Conservation (phyloP, 2,888 invertebrate genomes). For the Ceratothoa steindachneri region DNA sequence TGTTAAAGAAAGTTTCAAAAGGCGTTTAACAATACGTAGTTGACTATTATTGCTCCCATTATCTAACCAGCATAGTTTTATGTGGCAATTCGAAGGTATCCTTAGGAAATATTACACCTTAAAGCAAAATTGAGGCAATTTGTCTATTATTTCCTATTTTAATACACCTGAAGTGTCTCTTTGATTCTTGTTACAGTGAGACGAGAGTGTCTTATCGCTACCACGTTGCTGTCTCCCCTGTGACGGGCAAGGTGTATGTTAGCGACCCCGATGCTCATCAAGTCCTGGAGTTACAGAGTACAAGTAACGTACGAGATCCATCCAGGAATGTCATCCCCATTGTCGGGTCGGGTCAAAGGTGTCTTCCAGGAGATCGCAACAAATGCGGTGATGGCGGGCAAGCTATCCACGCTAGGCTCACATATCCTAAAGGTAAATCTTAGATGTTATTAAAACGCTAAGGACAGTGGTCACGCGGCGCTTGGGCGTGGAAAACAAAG, state of each 20-base stretch:
- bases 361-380: constrained; percentile 84
- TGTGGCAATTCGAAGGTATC: no score
- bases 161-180: no score
- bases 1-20: no score
- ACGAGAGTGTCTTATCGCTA: constrained; percentile 92
- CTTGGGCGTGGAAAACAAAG: no score
- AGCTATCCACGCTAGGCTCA: constrained; percentile 82
- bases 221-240: constrained; percentile 90
- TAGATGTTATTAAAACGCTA: background rate
- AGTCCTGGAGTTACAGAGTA: constrained; percentile 78
- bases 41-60: no score
- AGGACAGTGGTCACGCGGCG: no score
- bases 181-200: constrained; percentile 74
- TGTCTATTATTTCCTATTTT: no score
- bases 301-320: constrained; percentile 52
- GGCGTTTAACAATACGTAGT: no score
- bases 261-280: constrained; percentile 94
- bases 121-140: no score
- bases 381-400: constrained; percentile 93
- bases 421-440: constrained; percentile 85
- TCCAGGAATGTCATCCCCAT: constrained; percentile 28
- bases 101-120: no score
- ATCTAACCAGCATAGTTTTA: no score
- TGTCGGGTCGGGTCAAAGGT: constrained; percentile 74
- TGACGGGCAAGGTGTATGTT: constrained; percentile 89